These are phyloP conservation scores for Okamejei kenojei DNA, from an alignment of 2,797 vertebrate species.

Conservation along the genomic window DNA sequence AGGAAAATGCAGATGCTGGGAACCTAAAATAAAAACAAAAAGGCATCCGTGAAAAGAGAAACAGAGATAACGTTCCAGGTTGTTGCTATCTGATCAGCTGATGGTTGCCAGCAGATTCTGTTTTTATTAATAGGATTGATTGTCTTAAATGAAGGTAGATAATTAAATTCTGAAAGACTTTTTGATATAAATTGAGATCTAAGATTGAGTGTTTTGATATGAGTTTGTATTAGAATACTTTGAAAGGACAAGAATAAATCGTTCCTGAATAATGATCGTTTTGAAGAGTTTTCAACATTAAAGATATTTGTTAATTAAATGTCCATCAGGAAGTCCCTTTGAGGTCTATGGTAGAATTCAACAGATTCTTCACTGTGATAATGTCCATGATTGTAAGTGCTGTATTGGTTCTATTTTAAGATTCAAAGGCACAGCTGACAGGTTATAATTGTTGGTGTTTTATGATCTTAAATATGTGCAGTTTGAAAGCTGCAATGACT, in stretches of 20 bases:
- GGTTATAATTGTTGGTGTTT: slow-evolving; percentile 7
- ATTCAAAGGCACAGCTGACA: neutral
- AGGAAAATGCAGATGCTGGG: too few relatives aligned
- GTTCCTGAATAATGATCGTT: slow-evolving; percentile 11
- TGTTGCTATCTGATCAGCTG: too few relatives aligned
- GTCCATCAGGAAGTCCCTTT: slow-evolving; percentile 34
- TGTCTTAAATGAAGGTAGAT: neutral
- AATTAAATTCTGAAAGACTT: neutral
- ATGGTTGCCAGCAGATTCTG: too few relatives aligned
- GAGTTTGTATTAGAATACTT: slow-evolving; percentile 22
- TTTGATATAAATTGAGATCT: neutral
- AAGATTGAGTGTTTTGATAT: neutral
- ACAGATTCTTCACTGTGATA: neutral
- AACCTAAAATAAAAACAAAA: too few relatives aligned
- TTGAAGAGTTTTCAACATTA: slow-evolving; percentile 26
- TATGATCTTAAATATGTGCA: neutral
- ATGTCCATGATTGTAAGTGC: neutral
- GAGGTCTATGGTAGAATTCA: slow-evolving; percentile 9
- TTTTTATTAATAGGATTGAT: slow-evolving; percentile 7
- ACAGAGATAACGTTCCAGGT: too few relatives aligned
- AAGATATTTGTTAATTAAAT: slow-evolving; percentile 27
- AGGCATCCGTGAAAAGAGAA: too few relatives aligned
- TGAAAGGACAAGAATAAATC: slow-evolving; percentile 25
- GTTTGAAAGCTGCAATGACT: slow-evolving; percentile 25
- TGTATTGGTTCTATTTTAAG: slow-evolving; percentile 7